A percentile compares a stretch with the other conserved stretches of the same genome.
phyloP scores from a whole-genome alignment of 2,888 invertebrate genomes.

The Arctia plantaginis region DNA sequence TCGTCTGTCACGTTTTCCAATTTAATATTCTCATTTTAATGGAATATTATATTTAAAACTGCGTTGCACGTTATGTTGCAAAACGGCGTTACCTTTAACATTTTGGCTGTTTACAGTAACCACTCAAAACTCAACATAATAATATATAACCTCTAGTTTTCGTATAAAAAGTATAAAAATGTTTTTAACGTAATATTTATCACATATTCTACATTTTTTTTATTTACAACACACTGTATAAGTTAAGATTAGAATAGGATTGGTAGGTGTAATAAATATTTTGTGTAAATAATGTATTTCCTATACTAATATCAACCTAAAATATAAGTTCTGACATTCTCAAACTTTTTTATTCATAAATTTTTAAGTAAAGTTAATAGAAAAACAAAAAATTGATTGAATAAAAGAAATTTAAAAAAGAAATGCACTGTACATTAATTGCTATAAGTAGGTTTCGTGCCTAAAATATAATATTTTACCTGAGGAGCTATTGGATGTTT shows the following conservation, averaged over 20 bases:
- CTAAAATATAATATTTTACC: neutral
- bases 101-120: constrained; percentile 63
- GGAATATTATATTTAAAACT: constrained; percentile 22
- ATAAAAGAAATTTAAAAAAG: neutral
- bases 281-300: constrained; percentile 41
- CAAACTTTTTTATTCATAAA: constrained; percentile 35
- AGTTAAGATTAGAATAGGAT: constrained; percentile 61
- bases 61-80: constrained; percentile 46
- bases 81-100: constrained; percentile 54
- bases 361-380: constrained; percentile 3
- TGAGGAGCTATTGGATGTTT: neutral
- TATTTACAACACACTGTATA: constrained; percentile 58
- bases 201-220: constrained; percentile 46
- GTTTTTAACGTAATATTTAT: constrained; percentile 48
- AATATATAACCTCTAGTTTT: constrained; percentile 56
- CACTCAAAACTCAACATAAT: constrained; percentile 54
- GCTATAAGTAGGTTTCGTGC: neutral
- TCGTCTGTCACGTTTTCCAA: neutral
- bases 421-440: neutral
- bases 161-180: constrained; percentile 61
- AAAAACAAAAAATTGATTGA: neutral
- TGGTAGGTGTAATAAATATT: constrained; percentile 57
- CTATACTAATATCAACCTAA: constrained; percentile 58
- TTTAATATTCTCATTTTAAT: neutral
- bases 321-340: constrained; percentile 46